phyloP scores from a whole-genome alignment of 2,888 invertebrate species.

The Anagyrus pseudococci region DNA sequence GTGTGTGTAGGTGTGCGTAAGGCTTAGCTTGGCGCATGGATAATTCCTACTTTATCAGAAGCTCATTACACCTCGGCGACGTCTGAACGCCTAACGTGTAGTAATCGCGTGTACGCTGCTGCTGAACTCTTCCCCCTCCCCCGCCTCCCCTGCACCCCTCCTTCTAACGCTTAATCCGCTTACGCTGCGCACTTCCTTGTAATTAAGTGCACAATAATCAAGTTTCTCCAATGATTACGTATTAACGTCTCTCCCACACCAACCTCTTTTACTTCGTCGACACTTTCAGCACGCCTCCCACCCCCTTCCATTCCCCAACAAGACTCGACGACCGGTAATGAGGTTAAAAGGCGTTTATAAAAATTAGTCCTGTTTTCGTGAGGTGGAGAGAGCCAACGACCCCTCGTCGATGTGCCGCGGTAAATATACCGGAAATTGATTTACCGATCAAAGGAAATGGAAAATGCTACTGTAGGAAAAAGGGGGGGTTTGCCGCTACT shows the following conservation, averaged over 20 bases:
- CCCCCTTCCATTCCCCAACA: neutral
- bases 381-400: neutral
- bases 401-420: neutral
- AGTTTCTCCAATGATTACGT: constrained; percentile 24
- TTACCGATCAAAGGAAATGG: too few relatives aligned
- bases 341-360: constrained; percentile 2
- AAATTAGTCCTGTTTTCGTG: constrained; percentile 1
- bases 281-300: neutral
- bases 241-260: neutral
- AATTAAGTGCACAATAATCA: constrained; percentile 31
- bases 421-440: neutral
- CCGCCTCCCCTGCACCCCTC: neutral
- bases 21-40: too few relatives aligned
- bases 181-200: constrained; percentile 21
- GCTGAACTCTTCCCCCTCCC: neutral
- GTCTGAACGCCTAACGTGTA: constrained; percentile 13
- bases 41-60: constrained; percentile 36
- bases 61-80: constrained; percentile 25
- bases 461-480: too few relatives aligned
- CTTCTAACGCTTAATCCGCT: constrained; percentile 27
- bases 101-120: constrained; percentile 20
- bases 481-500: too few relatives aligned
- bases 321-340: neutral
- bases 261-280: neutral
- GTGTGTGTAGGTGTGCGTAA: constrained; percentile 21